phyloP scores from a whole-genome alignment of 2,113 vertebrate species.

The Sigmodon hispidus region DNA sequence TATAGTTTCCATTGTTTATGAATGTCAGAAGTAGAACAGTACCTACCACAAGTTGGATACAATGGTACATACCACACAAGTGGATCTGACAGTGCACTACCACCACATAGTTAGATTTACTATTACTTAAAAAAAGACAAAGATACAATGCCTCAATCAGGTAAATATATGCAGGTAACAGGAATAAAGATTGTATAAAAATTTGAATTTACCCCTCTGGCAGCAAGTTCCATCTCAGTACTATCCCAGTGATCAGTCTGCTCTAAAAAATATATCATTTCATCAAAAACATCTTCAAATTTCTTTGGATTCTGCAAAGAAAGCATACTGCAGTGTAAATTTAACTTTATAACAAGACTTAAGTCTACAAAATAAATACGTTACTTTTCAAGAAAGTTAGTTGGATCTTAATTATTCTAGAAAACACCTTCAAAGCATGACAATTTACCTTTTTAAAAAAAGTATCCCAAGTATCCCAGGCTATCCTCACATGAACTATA shows the following conservation, averaged over 20 bases:
- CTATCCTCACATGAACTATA: background rate
- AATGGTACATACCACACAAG: no score
- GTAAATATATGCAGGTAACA: slow-evolving; percentile 34
- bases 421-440: slow-evolving; percentile 21
- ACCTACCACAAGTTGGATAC: background rate
- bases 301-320: slow-evolving; percentile 93
- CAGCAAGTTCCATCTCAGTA: slow-evolving; percentile 93
- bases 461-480: background rate
- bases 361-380: slow-evolving; percentile 14
- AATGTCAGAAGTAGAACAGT: background rate
- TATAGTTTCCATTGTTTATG: background rate
- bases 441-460: background rate
- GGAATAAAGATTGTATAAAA: slow-evolving; percentile 29
- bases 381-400: background rate
- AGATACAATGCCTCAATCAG: background rate
- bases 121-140: slow-evolving; percentile 8
- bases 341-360: slow-evolving; percentile 6
- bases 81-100: background rate
- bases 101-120: background rate
- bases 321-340: slow-evolving; percentile 57
- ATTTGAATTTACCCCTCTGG: slow-evolving; percentile 90
- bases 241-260: slow-evolving; percentile 94
- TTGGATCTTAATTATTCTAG: slow-evolving; percentile 10
- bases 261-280: slow-evolving; percentile 96
- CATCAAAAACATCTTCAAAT: slow-evolving; percentile 97